Conservation (phyloP, 1,140 invertebrate genomes). For the Phthorimaea operculella region DNA sequence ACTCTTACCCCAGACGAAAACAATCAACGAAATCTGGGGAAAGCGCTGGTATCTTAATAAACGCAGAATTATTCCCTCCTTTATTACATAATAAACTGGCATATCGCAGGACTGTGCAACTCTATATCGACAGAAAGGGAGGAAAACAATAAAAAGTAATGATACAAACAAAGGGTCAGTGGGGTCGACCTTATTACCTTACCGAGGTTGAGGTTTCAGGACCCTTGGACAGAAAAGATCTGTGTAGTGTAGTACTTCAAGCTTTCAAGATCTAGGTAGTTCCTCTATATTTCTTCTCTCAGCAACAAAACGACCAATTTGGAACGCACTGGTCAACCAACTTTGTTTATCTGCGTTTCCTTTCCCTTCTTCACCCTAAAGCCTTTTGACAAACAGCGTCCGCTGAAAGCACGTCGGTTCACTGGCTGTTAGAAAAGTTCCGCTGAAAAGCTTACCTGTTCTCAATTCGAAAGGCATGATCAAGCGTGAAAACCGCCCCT, state of each 20-base stretch:
- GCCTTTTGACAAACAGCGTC: too few species aligned
- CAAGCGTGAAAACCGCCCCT: constrained; percentile 50
- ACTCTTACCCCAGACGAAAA: too few species aligned
- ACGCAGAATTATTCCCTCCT: neutral
- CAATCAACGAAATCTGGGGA: neutral
- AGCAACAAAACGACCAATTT: too few species aligned
- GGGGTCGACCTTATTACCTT: too few species aligned
- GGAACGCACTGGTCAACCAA: too few species aligned
- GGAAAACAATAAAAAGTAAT: neutral
- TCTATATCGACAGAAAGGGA: neutral
- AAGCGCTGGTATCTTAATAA: neutral
- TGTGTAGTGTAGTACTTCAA: too few species aligned
- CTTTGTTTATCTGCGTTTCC: too few species aligned
- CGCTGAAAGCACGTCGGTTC: too few species aligned
- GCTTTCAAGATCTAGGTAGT: too few species aligned
- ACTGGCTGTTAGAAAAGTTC: neutral
- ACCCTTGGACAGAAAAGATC: too few species aligned
- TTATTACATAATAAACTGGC: neutral
- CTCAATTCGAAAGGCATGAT: constrained; percentile 61
- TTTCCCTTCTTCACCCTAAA: too few species aligned
- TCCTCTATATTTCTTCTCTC: too few species aligned
- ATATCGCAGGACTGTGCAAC: neutral
- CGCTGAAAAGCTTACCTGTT: constrained; percentile 52
- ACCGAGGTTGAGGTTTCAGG: neutral
- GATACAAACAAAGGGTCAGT: neutral